phyloP scores from a whole-genome alignment of 2,113 vertebrate species.

The Caranx ignobilis region DNA sequence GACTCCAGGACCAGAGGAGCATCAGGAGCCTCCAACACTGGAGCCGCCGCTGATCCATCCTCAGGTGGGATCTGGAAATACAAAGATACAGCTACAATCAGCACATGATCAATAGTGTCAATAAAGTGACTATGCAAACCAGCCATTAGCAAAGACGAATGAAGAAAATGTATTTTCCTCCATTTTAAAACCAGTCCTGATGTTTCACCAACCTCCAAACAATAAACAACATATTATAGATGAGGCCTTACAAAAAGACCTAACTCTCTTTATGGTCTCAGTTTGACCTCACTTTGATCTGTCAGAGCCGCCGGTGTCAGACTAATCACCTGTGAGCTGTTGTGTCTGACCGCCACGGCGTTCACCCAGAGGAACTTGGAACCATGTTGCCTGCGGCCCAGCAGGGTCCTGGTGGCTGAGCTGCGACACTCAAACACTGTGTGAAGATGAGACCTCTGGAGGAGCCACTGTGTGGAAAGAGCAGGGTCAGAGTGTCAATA shows the following conservation, averaged over 20 bases:
- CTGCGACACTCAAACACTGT: constrained; percentile 59
- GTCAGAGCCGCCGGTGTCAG: no score
- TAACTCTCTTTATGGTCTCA: no score
- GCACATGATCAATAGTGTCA: no score
- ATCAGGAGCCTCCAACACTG: constrained; percentile 29
- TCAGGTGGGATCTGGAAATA: constrained; percentile 55
- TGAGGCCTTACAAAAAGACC: no score
- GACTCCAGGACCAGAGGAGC: constrained; percentile 34
- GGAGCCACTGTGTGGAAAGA: constrained; percentile 47
- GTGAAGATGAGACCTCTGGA: constrained; percentile 76
- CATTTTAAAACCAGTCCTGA: no score
- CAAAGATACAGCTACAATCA: not conserved
- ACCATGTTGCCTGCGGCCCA: constrained; percentile 63
- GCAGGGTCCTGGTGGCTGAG: constrained; percentile 51
- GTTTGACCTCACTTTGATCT: not conserved
- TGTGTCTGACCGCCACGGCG: constrained; percentile 73
- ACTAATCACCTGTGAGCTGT: constrained; percentile 79
- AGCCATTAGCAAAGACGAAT: no score
- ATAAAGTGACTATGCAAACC: no score
- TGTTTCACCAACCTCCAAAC: no score
- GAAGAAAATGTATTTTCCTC: no score
- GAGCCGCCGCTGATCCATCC: constrained; percentile 1
- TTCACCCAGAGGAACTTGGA: constrained; percentile 74
- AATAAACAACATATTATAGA: no score
- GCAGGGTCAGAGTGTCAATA: constrained; percentile 1